phyloP scores from a whole-genome alignment of 2,797 vertebrate species.

The Sarcoramphus papa region DNA sequence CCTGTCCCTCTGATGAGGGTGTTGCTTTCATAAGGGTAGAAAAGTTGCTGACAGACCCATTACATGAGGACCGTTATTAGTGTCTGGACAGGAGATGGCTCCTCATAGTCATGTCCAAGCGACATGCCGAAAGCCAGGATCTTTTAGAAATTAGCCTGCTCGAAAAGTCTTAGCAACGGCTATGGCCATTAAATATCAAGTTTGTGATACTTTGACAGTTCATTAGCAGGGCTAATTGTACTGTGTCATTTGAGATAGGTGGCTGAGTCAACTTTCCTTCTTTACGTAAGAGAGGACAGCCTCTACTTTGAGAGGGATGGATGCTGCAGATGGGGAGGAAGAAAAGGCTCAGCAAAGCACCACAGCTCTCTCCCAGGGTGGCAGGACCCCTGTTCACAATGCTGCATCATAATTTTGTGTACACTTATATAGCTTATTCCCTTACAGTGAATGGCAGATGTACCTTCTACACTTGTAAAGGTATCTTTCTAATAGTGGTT shows the following conservation, averaged over 20 bases:
- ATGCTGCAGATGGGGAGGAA: neutral
- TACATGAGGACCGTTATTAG: neutral
- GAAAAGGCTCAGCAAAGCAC: neutral
- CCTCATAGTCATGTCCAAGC: neutral
- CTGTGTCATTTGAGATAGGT: neutral
- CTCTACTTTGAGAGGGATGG: neutral
- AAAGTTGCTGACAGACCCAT: neutral
- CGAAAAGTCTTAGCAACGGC: neutral
- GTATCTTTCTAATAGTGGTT: neutral
- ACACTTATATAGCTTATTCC: neutral
- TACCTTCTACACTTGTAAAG: neutral
- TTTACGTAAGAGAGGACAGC: neutral
- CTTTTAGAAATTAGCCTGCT: neutral
- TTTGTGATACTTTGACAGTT: neutral
- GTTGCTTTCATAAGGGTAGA: neutral
- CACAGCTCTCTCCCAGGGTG: accelerated
- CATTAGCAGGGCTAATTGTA: neutral
- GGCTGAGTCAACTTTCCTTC: neutral
- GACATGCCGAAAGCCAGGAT: neutral
- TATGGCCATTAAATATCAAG: neutral
- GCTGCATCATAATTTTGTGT: neutral
- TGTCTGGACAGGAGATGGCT: neutral
- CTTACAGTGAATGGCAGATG: accelerated
- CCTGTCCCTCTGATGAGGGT: neutral
- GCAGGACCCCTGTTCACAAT: neutral